Evolutionary conservation across 2,888 invertebrate species (phyloP), one percentile per base, ranked within the genome.

Genomic region (Galerucella calmariensis): DNA sequence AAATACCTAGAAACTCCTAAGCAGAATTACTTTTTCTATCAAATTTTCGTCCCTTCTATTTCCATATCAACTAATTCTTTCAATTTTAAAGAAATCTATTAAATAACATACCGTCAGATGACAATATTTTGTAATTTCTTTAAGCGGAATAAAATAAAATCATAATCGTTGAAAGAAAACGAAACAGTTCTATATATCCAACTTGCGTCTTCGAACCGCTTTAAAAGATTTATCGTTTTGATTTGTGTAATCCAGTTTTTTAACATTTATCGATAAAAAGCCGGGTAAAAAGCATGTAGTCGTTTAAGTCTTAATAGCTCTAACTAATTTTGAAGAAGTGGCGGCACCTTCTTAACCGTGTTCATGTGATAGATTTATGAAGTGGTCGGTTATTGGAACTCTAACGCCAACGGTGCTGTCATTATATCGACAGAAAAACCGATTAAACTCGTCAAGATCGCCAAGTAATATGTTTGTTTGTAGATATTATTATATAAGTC

Each of bases 311-410:
- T 73, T 73, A 75, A 76, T 77, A 77, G 71, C 66, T 67, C 67
- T 62, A 58, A 74, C 70, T 78, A 77, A 75, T 80, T 79, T 77
- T 77, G 78, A 80, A 80, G 79, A 78, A 77, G 80, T 79, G 75
- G 75, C 75, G 76, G 76, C 78, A 73, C 77, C 77, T 79, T 76
- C 77, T 73, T 35, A 51, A 51, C 53, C 69, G 69, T 69, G 69
- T 69, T 61, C 35, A 62, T 24, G 74, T 80, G 84, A 84, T 82
- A 82, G 82, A 83, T 84, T 84, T 84, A 83, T 83, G 81, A 83
- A 81, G 84, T 83, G 82, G 81, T 80, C 62, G 63, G 63, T 44
- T 65, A 65, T 65, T 65, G 63, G 46, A 65, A 65, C 63, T 65
- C 0, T 46, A 41, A 65, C 63, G 63, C 62, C 48, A 41, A 44